phyloP scores from a whole-genome alignment of 2,797 vertebrate genomes.

The Ctenosaura bakeri region DNA sequence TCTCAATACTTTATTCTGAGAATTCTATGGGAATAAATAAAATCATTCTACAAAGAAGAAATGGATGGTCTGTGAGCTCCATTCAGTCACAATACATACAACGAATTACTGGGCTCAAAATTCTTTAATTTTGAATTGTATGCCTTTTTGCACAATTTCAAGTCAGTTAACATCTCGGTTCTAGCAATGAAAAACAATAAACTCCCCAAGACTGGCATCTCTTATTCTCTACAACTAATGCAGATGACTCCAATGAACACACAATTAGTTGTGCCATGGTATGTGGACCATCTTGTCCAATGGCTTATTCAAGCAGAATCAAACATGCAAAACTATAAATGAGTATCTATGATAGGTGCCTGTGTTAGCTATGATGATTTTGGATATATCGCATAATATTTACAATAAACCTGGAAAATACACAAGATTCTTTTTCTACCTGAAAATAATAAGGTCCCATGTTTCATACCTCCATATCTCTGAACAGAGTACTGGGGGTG shows the following conservation, averaged over 20 bases:
- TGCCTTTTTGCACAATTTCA: not conserved
- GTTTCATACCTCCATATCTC: no score
- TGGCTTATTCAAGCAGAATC: not conserved
- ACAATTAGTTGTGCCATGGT: not conserved
- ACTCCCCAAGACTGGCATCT: not conserved
- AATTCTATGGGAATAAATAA: no score
- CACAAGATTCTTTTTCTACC: not conserved
- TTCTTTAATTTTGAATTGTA: not conserved
- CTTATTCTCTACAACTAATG: not conserved
- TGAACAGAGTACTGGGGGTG: not conserved
- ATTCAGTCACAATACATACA: not conserved
- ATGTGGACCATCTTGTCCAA: not conserved
- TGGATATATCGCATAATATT: not conserved
- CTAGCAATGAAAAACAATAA: not conserved
- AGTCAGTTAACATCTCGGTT: not conserved
- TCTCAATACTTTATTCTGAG: no score
- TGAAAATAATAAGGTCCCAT: not conserved
- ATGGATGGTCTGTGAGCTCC: no score
- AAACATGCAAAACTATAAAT: not conserved
- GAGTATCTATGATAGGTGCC: not conserved
- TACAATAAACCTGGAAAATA: not conserved
- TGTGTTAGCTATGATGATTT: not conserved
- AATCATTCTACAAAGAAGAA: no score
- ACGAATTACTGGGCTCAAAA: not conserved
- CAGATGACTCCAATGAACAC: not conserved